Conservation (phyloP, 2,113 vertebrate species). For the Anolis sagrei region DNA sequence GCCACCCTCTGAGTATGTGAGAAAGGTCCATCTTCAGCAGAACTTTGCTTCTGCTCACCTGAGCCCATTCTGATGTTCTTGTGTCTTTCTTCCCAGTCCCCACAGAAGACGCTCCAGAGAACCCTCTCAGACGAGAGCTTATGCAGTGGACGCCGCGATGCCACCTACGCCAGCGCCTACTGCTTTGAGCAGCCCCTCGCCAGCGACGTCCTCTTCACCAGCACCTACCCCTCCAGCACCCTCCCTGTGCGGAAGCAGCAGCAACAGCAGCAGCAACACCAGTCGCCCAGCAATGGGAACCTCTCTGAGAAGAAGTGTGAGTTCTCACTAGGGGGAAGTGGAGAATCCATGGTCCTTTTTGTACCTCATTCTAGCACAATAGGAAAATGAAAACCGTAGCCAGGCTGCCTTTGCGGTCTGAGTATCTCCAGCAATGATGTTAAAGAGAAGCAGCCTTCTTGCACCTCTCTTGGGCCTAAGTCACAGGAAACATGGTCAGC, state of each 20-base stretch:
- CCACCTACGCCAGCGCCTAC: conserved; percentile 76
- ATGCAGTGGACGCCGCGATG: conserved; percentile 87
- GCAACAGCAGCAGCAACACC: conserved; percentile 59
- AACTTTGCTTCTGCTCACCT: not conserved
- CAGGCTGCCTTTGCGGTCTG: no score
- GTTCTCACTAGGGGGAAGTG: not conserved
- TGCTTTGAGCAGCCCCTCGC: conserved; percentile 75
- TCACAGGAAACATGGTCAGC: not conserved
- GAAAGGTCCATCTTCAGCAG: no score
- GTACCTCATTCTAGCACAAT: rapidly evolving
- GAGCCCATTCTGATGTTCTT: no score
- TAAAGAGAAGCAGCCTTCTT: not conserved
- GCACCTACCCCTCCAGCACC: conserved; percentile 77
- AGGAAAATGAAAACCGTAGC: not conserved
- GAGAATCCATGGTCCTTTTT: not conserved
- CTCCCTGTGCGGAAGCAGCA: conserved; percentile 84
- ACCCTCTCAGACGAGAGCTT: conserved; percentile 92
- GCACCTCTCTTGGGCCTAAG: not conserved
- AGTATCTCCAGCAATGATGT: not conserved
- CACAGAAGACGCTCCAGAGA: conserved; percentile 85
- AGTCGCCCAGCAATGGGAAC: conserved; percentile 48
- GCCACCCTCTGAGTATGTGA: no score
- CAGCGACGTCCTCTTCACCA: conserved; percentile 84
- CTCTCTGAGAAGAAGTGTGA: conserved; percentile 84
- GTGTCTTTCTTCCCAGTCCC: conserved; percentile 64